A percentile compares a stretch with the other conserved stretches of the same genome.
These are phyloP conservation scores for Corythoichthys haematopterus DNA, from an alignment of 2,113 vertebrate genomes.

Conservation along the genomic window DNA sequence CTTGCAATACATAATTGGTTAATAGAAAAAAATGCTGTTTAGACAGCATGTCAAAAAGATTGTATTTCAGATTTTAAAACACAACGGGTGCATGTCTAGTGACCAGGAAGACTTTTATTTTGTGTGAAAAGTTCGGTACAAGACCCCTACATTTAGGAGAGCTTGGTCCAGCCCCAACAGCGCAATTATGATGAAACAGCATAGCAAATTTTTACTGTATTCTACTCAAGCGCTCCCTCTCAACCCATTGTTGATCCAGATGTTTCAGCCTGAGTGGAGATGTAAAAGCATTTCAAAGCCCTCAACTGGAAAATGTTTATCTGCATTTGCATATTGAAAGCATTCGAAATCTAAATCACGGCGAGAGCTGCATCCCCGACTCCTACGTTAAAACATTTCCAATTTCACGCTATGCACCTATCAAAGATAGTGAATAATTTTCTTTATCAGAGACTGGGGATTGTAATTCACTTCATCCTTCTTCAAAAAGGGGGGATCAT, in stretches of 20 bases:
- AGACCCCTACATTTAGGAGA: not conserved
- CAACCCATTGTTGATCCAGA: constrained; percentile 33
- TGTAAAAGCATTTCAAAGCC: constrained; percentile 52
- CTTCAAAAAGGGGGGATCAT: constrained; percentile 45
- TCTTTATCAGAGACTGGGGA: constrained; percentile 48
- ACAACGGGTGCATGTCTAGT: not conserved
- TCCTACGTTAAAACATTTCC: constrained; percentile 58
- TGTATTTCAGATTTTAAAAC: not conserved
- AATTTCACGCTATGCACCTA: constrained; percentile 61
- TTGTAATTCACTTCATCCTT: constrained; percentile 46
- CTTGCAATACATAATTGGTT: not conserved
- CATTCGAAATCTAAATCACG: constrained; percentile 51
- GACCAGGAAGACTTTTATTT: not conserved
- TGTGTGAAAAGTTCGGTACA: not conserved
- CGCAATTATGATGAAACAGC: constrained; percentile 17
- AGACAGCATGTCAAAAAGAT: not conserved
- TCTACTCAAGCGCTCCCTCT: constrained; percentile 17
- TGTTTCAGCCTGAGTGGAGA: constrained; percentile 42
- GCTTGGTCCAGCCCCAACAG: constrained; percentile 9
- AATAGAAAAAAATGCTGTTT: not conserved
- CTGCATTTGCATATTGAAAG: constrained; percentile 60
- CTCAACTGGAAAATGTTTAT: constrained; percentile 53
- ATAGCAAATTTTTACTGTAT: constrained; percentile 19
- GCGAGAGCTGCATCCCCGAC: constrained; percentile 35
- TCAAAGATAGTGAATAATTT: constrained; percentile 61